phyloP scores from a whole-genome alignment of 2,797 vertebrate genomes.

The Rhincodon typus region DNA sequence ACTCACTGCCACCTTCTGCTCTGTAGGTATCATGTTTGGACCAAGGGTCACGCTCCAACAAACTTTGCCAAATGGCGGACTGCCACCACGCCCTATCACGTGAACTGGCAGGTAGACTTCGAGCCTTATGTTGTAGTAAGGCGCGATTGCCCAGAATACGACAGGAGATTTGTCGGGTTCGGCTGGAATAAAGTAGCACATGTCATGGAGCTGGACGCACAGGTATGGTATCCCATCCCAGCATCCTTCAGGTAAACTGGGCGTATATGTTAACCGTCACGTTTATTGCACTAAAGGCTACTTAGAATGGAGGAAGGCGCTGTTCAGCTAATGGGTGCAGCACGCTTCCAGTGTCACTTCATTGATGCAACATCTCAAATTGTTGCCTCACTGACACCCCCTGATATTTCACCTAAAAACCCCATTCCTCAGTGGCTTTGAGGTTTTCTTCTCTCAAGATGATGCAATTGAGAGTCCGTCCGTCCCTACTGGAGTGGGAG shows the following conservation, averaged over 20 bases:
- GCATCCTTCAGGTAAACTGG: neutral
- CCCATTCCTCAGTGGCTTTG: neutral
- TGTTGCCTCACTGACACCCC: neutral
- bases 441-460: neutral
- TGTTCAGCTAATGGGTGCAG: neutral
- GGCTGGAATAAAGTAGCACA: constrained; percentile 99
- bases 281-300: neutral
- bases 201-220: constrained; percentile 96
- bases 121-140: constrained; percentile 95
- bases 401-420: neutral
- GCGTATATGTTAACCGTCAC: neutral
- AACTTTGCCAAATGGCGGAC: constrained; percentile 98
- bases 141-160: constrained; percentile 85
- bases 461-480: neutral
- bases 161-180: constrained; percentile 93
- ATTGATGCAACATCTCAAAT: neutral
- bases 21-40: constrained; percentile 93
- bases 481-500: neutral
- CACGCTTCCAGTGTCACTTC: neutral
- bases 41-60: constrained; percentile 92
- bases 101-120: constrained; percentile 95
- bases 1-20: neutral
- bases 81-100: constrained; percentile 86
- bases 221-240: constrained; percentile 59
- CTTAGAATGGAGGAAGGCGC: neutral